Evolutionary conservation across 1,140 invertebrate species (phyloP).

Genomic region (Drosophila orosa): DNA sequence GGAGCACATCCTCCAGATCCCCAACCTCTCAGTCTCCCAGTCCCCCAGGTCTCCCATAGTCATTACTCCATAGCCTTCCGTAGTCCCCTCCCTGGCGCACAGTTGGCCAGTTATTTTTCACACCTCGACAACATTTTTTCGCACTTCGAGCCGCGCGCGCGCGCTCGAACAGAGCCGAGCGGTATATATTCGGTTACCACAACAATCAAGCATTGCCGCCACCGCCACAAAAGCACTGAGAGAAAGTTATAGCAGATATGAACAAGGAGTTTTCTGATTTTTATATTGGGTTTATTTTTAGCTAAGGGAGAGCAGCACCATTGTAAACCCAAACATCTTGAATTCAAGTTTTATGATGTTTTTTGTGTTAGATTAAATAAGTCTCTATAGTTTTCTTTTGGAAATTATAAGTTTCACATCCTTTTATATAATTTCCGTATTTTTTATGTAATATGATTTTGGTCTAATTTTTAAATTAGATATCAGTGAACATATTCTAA

Average conservation of each 20-base stretch:
- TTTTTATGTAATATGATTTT: no score
- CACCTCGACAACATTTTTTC: constrained; percentile 84
- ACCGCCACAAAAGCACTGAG: constrained; percentile 16
- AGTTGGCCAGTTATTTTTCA: constrained; percentile 82
- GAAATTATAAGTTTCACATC: no score
- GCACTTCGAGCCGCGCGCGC: constrained; percentile 59
- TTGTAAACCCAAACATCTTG: no score
- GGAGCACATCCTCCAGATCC: constrained; percentile 22
- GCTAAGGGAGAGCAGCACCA: no score
- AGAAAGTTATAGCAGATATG: background rate
- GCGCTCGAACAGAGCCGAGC: background rate
- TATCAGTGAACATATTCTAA: no score
- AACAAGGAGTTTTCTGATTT: background rate
- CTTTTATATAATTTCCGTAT: no score
- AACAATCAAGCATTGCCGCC: constrained; percentile 51
- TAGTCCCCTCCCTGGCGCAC: background rate
- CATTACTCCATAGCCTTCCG: background rate
- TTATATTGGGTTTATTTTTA: no score
- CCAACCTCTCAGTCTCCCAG: background rate
- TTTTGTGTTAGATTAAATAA: no score
- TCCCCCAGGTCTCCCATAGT: background rate
- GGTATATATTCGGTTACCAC: constrained; percentile 76
- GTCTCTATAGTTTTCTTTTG: no score
- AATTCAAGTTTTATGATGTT: no score
- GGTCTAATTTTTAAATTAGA: no score